Conservation (phyloP, 2,113 vertebrate genomes). For the Pedetes capensis region DNA sequence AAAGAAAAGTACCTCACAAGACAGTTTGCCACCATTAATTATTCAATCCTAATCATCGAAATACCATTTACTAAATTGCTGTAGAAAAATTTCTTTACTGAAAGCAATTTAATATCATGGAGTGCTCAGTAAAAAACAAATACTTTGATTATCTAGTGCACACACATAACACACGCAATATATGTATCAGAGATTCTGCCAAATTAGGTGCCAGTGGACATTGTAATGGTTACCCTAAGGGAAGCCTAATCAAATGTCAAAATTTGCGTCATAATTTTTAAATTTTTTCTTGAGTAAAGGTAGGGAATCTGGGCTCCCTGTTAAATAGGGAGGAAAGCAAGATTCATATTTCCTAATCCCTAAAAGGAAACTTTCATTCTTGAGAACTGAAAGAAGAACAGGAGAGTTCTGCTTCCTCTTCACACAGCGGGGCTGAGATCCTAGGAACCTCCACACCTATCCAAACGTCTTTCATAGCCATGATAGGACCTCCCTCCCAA, state of each 20-base stretch:
- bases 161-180: background rate
- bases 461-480: background rate
- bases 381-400: background rate
- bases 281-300: background rate
- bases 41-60: background rate
- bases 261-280: background rate
- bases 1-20: background rate
- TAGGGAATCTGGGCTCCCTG: background rate
- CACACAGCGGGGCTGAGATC: background rate
- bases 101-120: background rate
- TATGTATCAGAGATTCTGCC: background rate
- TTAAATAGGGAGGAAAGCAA: background rate
- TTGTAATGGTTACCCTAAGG: background rate
- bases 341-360: background rate
- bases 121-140: background rate
- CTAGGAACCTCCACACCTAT: background rate
- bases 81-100: background rate
- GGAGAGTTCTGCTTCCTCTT: background rate
- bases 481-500: too few species aligned
- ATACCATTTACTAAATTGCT: background rate
- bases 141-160: background rate
- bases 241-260: background rate
- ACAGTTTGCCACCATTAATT: background rate
- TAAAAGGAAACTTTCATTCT: slow-evolving; percentile 18
- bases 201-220: background rate